Percentiles rank a stretch among this genome's conserved stretches.
Evolutionary conservation across 2,797 vertebrate genomes (phyloP).

Genomic region (Bradypodion ventrale): DNA sequence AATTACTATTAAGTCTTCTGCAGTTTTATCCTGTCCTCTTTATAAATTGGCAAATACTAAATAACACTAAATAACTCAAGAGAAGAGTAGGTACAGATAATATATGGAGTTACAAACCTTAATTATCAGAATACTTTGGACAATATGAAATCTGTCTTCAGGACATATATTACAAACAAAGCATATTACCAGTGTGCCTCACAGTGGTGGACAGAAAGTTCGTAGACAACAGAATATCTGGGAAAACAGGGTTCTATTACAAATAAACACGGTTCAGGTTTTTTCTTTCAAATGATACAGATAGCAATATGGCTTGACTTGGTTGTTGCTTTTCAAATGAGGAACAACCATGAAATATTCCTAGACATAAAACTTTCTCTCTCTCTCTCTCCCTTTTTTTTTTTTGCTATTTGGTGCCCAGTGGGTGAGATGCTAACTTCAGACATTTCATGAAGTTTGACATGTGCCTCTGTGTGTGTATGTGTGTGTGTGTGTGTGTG

Average conservation of each 20-base stretch:
- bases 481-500: background rate
- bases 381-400: too few species aligned
- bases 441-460: conserved; percentile 84
- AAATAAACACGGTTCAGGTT: background rate
- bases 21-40: conserved; percentile 3
- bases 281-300: conserved; percentile 13
- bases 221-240: background rate
- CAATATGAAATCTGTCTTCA: conserved; percentile 16
- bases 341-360: background rate
- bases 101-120: conserved; percentile 21
- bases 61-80: conserved; percentile 29
- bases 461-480: conserved; percentile 55
- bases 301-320: background rate
- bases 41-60: background rate
- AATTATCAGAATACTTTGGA: conserved; percentile 17
- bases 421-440: conserved; percentile 72
- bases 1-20: conserved; percentile 23
- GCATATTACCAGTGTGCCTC: background rate
- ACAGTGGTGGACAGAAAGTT: background rate
- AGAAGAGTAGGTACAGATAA: conserved; percentile 25
- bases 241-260: background rate
- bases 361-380: background rate
- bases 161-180: conserved; percentile 7
- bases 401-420: conserved; percentile 77
- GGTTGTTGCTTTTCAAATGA: background rate